Evolutionary conservation across 2,797 vertebrate genomes (phyloP).

Genomic region (Xiphorhynchus erythropygius): DNA sequence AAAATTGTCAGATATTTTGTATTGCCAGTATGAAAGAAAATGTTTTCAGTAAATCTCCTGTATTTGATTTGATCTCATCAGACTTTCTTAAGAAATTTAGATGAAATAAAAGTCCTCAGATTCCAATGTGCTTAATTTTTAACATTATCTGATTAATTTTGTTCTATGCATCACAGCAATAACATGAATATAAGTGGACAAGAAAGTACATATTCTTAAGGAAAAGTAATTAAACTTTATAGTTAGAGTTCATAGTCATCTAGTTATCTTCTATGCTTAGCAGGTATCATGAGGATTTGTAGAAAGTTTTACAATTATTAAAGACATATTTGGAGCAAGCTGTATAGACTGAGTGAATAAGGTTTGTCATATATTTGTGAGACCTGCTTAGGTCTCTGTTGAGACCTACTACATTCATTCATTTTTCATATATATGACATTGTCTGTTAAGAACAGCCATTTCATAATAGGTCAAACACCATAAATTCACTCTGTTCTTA

Average conservation of each 20-base stretch:
- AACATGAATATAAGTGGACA: not conserved
- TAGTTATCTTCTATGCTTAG: not conserved
- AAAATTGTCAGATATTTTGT: not conserved
- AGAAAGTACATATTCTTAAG: not conserved
- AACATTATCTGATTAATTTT: not conserved
- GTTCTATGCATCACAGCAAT: not conserved
- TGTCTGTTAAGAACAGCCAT: not conserved
- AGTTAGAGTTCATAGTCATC: not conserved
- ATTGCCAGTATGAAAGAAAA: not conserved
- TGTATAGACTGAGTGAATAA: not conserved
- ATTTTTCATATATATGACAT: accelerated
- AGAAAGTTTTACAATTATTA: not conserved
- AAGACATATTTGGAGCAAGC: not conserved
- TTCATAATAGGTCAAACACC: not conserved
- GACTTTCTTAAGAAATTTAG: not conserved
- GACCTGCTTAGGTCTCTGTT: not conserved
- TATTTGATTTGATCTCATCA: not conserved
- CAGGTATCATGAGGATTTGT: not conserved
- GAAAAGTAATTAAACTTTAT: not conserved
- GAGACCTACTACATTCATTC: not conserved
- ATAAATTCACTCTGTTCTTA: not conserved
- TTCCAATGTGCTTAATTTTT: not conserved
- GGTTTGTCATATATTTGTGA: not conserved
- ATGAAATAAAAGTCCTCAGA: not conserved
- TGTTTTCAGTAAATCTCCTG: not conserved